Evolutionary conservation across 2,888 invertebrate genomes (phyloP), one percentile per base, ranked within the genome.

Genomic region (Volucella inflata): DNA sequence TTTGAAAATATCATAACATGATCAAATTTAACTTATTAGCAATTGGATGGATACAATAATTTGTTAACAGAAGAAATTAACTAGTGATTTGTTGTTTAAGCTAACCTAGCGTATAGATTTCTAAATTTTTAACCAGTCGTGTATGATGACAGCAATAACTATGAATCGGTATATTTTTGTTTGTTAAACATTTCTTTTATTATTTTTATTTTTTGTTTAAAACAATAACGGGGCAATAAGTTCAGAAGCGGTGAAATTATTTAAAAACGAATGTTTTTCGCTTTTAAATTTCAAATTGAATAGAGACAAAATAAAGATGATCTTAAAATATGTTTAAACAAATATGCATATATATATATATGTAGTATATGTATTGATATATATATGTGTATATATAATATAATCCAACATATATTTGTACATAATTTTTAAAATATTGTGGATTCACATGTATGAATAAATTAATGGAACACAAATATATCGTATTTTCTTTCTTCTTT

Each of bases 361-460:
- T 11, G n/a, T 0, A 3, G 6, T 59, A 38, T 40, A 44, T 60
- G 10, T 42, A 60, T 21, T 10, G 12, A 44, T 9, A 21, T 53
- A 21, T 36, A 44, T 17, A 53, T 44, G 21, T 62, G 53, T 14
- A 70, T 53, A 42, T 38, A 38, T 30, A 40, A 16, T 44, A 12
- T 55, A 55, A 46, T 53, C 17, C 55, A 55, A 51, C 42, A 79
- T 59, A 72, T 67, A 72, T 79, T 72, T 79, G 79, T 79, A 79
- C 79, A 72, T 72, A 79, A 60, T 51, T 79, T 79, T 55, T 72
- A 71, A 79, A 71, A 51, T 42, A 51, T 48, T 72, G 72, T 72
- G 68, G 71, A 65, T 21, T 57, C 51, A 65, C 59, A 59, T 55
- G 67, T 57, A 62, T 59, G 57, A 77, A 65, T 72, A 79, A 78